Percentiles rank a stretch among this genome's conserved stretches.
These are phyloP conservation scores for Idaea straminata DNA, from an alignment of 2,888 invertebrate genomes.

Conservation along the genomic window DNA sequence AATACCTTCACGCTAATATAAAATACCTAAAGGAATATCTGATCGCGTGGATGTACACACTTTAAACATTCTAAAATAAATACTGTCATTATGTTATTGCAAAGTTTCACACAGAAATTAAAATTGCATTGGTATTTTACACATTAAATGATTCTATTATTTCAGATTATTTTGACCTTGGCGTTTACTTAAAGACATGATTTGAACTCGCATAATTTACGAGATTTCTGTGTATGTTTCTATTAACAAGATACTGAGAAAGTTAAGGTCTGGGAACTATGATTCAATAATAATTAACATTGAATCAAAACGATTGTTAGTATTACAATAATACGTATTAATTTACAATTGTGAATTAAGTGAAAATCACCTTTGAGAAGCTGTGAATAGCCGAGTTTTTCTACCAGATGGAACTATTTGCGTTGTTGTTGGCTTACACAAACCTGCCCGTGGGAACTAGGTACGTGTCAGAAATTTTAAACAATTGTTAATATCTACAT, in stretches of 20 bases:
- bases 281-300: background rate
- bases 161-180: background rate
- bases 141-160: background rate
- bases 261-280: background rate
- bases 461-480: constrained; percentile 70
- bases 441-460: constrained; percentile 62
- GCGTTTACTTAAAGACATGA: background rate
- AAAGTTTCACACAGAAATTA: background rate
- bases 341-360: constrained; percentile 24
- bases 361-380: constrained; percentile 16
- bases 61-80: constrained; percentile 14
- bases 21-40: constrained; percentile 56
- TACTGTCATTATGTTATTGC: background rate
- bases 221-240: background rate
- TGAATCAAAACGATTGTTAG: background rate
- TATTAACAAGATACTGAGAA: background rate
- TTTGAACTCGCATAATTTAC: background rate
- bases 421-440: constrained; percentile 46
- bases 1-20: constrained; percentile 72
- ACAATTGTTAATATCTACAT: constrained; percentile 48
- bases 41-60: constrained; percentile 36
- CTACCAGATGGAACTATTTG: constrained; percentile 34
- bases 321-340: background rate
- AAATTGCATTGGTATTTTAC: background rate
- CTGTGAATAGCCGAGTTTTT: constrained; percentile 27